These are phyloP conservation scores for Agriopis marginaria DNA, from an alignment of 2,888 invertebrate genomes.

Conservation along the genomic window DNA sequence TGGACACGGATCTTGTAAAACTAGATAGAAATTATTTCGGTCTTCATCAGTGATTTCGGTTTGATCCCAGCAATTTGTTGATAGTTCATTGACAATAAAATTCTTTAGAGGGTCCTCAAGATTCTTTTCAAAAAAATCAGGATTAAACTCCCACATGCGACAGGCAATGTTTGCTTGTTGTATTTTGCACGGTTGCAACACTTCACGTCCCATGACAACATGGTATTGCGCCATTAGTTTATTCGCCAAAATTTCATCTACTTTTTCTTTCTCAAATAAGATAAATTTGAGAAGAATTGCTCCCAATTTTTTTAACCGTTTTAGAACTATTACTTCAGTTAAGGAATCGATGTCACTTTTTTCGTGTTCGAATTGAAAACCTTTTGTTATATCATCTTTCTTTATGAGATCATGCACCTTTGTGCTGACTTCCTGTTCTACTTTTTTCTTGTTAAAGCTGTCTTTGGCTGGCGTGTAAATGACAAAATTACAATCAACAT, in stretches of 20 bases:
- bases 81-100: neutral
- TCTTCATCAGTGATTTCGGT: neutral
- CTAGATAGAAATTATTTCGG: neutral
- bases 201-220: conserved; percentile 2
- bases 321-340: neutral
- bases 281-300: neutral
- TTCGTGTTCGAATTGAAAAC: neutral
- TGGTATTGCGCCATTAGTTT: conserved; percentile 5
- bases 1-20: neutral
- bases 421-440: neutral
- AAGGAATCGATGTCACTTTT: neutral
- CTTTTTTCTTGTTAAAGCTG: neutral
- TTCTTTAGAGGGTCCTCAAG: neutral
- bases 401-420: conserved; percentile 3
- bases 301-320: conserved; percentile 3
- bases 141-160: conserved; percentile 4
- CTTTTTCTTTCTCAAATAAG: neutral
- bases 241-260: neutral
- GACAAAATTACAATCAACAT: conserved; percentile 4
- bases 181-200: neutral
- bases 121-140: neutral
- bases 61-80: conserved; percentile 3
- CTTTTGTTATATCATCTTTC: neutral
- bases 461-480: neutral
- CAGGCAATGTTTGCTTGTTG: neutral